Base-by-base conservation (phyloP, 1,140 invertebrate genomes). In the Leptinotarsa undecemlineata region DNA sequence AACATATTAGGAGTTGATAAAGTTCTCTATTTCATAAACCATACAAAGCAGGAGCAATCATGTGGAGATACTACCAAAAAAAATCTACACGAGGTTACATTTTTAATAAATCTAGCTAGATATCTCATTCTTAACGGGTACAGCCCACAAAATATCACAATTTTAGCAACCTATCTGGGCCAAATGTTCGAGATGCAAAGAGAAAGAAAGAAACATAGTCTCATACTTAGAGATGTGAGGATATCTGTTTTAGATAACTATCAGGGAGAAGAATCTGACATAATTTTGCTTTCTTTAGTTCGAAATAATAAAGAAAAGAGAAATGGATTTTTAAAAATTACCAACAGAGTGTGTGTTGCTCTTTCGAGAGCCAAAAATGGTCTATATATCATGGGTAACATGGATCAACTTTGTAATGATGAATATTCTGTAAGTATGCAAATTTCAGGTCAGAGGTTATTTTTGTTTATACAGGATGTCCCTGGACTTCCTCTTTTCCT, bases 191-290 rank as follows among this genome's bases (percentile, higher is more conserved):
- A 85, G 74, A 80, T 87, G 83, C 84, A 77, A 78, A 76, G 87
- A 80, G 51, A 71, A 21, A 19, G 4, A 3, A 63, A 19, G 71
- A 88, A n/a, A 74, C 78, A 57, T 81, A 86, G 13, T n/a, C 51
- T 57, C 15, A 57, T 57, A 57, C 51, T 57, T 0, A 57, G n/a
- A 57, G 51, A 57, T 17, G 85, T 91, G 8, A 85, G 87, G 68
- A 88, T 95, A 20, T 89, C 89, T 48, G 89, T 90, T 3, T 89
- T 96, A 2, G 95, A 96, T 82, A 94, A 93, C 82, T 96, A 89
- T 82, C 94, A 96, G 88, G 95, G 95, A 1, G 92, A 96, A 84
- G 95, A 97, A 85, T 92, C 90, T 60, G 91, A 94, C 76, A 95
- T 97, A 33, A 92, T 96, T 74, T 82, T 97, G 3, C 81, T 96